These are phyloP conservation scores for Camponotus vicinus DNA, from an alignment of 1,140 invertebrate genomes.

Conservation along the genomic window DNA sequence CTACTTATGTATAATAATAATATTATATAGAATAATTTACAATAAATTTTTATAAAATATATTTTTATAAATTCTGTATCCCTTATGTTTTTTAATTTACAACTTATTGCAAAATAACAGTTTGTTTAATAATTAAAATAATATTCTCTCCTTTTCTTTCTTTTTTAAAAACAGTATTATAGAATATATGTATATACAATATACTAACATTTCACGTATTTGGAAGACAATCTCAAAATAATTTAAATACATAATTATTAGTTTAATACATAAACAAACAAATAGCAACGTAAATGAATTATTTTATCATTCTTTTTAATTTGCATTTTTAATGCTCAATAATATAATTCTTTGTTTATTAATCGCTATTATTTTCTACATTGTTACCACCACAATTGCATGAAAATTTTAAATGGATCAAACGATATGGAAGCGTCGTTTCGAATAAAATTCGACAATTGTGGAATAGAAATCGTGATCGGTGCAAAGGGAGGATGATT, in stretches of 20 bases:
- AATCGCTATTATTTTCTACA: slow-evolving; percentile 10
- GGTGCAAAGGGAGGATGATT: slow-evolving; percentile 16
- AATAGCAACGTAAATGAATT: background rate
- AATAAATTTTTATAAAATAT: background rate
- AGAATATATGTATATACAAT: background rate
- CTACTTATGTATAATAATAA: background rate
- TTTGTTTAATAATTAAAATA: background rate
- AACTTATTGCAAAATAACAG: background rate
- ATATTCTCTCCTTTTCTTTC: no score
- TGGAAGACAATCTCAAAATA: background rate
- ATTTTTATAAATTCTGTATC: background rate
- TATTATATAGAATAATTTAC: background rate
- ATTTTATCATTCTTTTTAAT: background rate
- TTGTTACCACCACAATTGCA: background rate
- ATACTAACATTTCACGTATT: background rate
- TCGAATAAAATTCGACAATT: background rate
- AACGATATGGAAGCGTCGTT: background rate
- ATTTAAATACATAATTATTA: background rate
- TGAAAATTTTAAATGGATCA: background rate
- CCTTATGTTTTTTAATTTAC: background rate
- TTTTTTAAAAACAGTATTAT: background rate
- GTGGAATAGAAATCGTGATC: background rate
- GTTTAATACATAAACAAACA: no score
- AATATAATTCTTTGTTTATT: background rate
- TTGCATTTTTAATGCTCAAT: background rate